Conservation (phyloP, 2,113 vertebrate species). For the Oncorhynchus nerka region DNA sequence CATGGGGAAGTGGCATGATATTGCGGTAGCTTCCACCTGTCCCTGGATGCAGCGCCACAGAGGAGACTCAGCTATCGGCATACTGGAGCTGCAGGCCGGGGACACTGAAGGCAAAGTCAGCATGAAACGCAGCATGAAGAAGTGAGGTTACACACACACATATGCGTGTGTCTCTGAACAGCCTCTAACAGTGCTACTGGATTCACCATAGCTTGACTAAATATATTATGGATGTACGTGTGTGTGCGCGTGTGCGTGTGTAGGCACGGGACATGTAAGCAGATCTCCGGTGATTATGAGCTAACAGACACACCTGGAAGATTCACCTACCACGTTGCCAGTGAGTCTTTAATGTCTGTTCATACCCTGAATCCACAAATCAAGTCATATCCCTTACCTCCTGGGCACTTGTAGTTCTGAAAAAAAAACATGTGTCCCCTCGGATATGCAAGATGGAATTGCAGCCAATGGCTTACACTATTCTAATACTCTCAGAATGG, state of each 20-base stretch:
- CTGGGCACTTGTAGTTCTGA: no score
- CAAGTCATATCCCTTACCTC: no score
- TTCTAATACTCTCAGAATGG: no score
- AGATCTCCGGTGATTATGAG: conserved; percentile 54
- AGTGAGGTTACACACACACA: conserved; percentile 46
- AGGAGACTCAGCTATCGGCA: conserved; percentile 70
- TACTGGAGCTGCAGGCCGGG: conserved; percentile 64
- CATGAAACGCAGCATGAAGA: conserved; percentile 27
- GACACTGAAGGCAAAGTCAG: conserved; percentile 38
- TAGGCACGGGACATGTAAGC: conserved; percentile 60
- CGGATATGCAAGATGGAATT: no score
- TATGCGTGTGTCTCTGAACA: neutral
- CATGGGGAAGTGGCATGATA: conserved; percentile 85
- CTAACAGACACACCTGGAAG: conserved; percentile 66
- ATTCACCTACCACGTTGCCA: conserved; percentile 53
- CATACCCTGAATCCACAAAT: no score
- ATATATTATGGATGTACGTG: neutral
- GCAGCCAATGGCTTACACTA: no score
- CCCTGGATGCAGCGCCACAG: conserved; percentile 66
- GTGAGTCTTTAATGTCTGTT: conserved; percentile 44
- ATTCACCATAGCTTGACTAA: neutral
- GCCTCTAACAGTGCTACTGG: neutral
- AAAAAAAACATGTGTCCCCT: no score
- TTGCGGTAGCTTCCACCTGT: conserved; percentile 77
- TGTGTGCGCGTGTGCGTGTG: neutral